A percentile compares a stretch with the other conserved stretches of the same genome.
These are phyloP conservation scores for Philereme transversata DNA, from an alignment of 2,888 invertebrate species.

Conservation along the genomic window DNA sequence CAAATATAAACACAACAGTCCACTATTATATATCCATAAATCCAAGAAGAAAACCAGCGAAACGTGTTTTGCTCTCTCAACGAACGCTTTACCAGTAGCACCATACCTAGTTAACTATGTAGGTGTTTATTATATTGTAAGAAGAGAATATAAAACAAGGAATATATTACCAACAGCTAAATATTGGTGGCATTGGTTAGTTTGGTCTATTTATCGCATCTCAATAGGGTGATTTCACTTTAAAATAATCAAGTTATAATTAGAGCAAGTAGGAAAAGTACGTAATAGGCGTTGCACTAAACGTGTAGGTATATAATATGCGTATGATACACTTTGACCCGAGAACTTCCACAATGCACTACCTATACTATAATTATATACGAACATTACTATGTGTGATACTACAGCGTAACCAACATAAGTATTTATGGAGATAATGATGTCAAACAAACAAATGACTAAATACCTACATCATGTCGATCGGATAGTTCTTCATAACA, in stretches of 20 bases:
- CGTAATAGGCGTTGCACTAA: constrained; percentile 50
- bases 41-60: too few species aligned
- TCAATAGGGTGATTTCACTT: constrained; percentile 35
- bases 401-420: constrained; percentile 28
- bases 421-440: constrained; percentile 41
- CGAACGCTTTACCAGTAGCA: too few species aligned
- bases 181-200: too few species aligned
- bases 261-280: constrained; percentile 76
- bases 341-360: constrained; percentile 36
- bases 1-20: too few species aligned
- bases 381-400: constrained; percentile 33
- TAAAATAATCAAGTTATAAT: constrained; percentile 56
- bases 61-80: too few species aligned
- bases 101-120: too few species aligned
- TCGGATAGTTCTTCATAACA: neutral
- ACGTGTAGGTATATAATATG: constrained; percentile 3
- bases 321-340: constrained; percentile 66
- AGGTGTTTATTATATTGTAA: too few species aligned
- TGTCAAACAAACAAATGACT: constrained; percentile 44
- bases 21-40: too few species aligned
- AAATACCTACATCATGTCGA: constrained; percentile 35
- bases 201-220: neutral
- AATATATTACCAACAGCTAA: too few species aligned
- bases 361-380: too few species aligned
- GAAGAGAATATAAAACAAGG: too few species aligned